Evolutionary conservation across 1,140 invertebrate species (phyloP).

Genomic region (Philotrypesis tridentata): DNA sequence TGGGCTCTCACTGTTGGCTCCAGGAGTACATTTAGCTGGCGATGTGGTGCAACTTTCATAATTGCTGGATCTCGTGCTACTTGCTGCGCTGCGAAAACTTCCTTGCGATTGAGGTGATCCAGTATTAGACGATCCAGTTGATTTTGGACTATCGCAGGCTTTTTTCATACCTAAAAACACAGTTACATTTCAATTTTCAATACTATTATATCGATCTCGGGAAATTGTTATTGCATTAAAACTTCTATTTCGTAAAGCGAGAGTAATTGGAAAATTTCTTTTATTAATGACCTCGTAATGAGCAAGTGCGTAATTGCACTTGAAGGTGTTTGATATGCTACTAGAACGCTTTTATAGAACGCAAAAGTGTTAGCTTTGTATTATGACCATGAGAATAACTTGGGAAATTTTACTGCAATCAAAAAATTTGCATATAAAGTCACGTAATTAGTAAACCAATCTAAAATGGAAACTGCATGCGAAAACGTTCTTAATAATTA

Average conservation of each 20-base stretch:
- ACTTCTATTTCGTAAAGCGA: slow-evolving; percentile 30
- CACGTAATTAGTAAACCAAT: background rate
- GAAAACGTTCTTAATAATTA: background rate
- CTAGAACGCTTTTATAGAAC: background rate
- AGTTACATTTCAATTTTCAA: background rate
- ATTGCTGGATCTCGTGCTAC: slow-evolving; percentile 52
- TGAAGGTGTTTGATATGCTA: no score
- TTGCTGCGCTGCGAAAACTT: slow-evolving; percentile 41
- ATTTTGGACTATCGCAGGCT: slow-evolving; percentile 57
- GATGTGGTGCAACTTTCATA: slow-evolving; percentile 61
- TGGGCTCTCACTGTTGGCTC: slow-evolving; percentile 52
- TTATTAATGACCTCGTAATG: background rate
- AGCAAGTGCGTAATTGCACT: no score
- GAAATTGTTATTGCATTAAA: slow-evolving; percentile 50
- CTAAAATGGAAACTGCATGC: background rate
- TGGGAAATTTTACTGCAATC: background rate
- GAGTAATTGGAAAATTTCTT: background rate
- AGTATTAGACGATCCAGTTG: slow-evolving; percentile 51
- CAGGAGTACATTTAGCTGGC: slow-evolving; percentile 51
- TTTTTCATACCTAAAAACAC: slow-evolving; percentile 45
- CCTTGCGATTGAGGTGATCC: slow-evolving; percentile 50
- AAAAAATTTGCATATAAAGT: background rate
- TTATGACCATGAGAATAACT: no score
- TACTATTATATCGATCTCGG: background rate
- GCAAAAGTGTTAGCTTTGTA: no score